Base-by-base conservation (phyloP, 2,113 vertebrate species). In the Colaptes auratus region DNA sequence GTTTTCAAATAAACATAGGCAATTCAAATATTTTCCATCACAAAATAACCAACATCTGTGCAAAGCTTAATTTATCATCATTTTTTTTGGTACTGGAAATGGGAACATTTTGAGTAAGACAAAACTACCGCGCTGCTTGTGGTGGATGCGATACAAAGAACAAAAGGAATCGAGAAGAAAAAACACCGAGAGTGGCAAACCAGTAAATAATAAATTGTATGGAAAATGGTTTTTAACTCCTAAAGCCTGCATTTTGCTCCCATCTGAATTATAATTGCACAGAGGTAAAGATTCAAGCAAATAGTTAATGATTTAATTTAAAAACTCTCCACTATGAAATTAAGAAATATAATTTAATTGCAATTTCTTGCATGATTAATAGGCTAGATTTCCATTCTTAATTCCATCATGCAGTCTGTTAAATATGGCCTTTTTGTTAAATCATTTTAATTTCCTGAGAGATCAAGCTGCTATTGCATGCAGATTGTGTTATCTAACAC, bases 381-480 rank as follows among this genome's bases (percentile, higher is more conserved):
- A 97, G 96, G 71, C 33, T 94, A 94, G 94, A 96, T 97, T 97
- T 96, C 90, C 44, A 90, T 96, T 96, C 90, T 94, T 95, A 97
- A 97, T 97, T 97, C 93, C 72, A 94, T 95, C 86, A 95, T 66
- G 63, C 83, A 94, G 78, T 66, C 93, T 94, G 93, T 93, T 97
- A 98, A 97, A 94, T 94, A 88, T 90, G 79, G 83, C 75, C 83
- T 97, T 96, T 96, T 95, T 80, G 92, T 95, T 97, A 96, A 95
- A 97, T 95, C 93, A 95, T 96, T 96, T 96, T 97, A 97, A 97
- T 97, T 97, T 97, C 95, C 96, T 97, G 95, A 93, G 91, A 97
- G 92, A 97, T 96, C 93, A 96, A 97, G 86, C 95, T 97, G 92
- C 71, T 93, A 93, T 73, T 96, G 93, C 90, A 92, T 95, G 71